Conservation (phyloP, 2,797 vertebrate genomes). For the Hemitrygon akajei region DNA sequence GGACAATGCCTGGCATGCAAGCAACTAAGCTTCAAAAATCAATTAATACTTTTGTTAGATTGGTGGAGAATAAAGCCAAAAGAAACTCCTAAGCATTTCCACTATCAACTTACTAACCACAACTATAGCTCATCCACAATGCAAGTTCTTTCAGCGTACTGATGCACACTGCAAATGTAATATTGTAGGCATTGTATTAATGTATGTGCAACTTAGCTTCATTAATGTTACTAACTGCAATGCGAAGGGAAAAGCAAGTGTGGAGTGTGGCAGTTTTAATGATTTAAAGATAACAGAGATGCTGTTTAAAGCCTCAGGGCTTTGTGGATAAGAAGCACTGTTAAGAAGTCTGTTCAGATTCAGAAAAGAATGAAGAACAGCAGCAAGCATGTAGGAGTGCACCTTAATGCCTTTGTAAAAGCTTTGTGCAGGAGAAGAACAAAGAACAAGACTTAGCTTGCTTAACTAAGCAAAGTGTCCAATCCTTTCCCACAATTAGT, state of each 20-base stretch:
- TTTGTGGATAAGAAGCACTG: neutral
- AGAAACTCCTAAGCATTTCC: neutral
- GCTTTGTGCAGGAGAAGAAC: neutral
- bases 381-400: neutral
- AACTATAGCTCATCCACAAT: neutral
- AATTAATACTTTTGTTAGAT: neutral
- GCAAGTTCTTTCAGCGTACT: neutral
- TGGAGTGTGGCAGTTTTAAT: neutral
- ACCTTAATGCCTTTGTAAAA: neutral
- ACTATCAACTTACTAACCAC: neutral
- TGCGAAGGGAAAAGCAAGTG: neutral
- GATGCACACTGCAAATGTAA: neutral
- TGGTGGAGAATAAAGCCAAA: neutral
- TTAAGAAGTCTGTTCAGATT: constrained; percentile 11
- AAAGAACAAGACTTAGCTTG: neutral
- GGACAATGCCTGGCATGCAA: neutral
- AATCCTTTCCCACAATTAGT: constrained; percentile 13
- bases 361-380: neutral
- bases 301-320: constrained; percentile 20
- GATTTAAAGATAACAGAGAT: constrained; percentile 31
- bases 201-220: constrained; percentile 14
- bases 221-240: constrained; percentile 10
- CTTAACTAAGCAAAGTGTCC: neutral
- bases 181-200: neutral
- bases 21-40: neutral